Conservation (phyloP, 1,140 invertebrate species). For the Bombus consobrinus region DNA sequence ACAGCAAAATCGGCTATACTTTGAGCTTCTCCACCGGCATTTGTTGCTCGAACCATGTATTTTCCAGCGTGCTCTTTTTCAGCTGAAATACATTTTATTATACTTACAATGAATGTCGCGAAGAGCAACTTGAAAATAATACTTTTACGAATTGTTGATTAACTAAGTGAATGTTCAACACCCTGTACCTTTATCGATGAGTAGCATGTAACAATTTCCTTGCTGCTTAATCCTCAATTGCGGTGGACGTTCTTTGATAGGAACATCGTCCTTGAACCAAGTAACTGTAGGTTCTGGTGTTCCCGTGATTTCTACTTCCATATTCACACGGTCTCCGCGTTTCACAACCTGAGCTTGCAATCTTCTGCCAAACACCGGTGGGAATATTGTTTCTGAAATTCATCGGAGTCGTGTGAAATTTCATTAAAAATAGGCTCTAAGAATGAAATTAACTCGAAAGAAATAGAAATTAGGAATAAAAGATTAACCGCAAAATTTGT, state of each 20-base stretch:
- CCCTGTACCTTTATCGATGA: slow-evolving; percentile 87
- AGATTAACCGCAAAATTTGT: neutral
- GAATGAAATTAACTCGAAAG: slow-evolving; percentile 3
- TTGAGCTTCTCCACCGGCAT: slow-evolving; percentile 89
- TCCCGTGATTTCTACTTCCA: slow-evolving; percentile 92
- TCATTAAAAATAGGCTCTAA: neutral
- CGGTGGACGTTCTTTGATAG: slow-evolving; percentile 81
- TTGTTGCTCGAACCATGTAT: slow-evolving; percentile 89
- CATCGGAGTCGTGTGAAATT: neutral
- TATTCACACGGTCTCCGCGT: slow-evolving; percentile 87
- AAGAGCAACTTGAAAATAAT: neutral
- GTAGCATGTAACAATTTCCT: slow-evolving; percentile 86
- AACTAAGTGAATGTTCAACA: no score
- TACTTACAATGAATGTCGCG: no score
- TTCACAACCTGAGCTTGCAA: slow-evolving; percentile 90
- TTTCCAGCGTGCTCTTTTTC: slow-evolving; percentile 86
- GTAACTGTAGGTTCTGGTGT: slow-evolving; percentile 88
- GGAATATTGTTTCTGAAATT: slow-evolving; percentile 88
- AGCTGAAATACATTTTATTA: slow-evolving; percentile 77
- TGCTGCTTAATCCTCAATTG: slow-evolving; percentile 84
- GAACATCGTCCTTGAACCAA: slow-evolving; percentile 89
- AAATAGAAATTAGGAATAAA: neutral
- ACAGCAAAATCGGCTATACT: slow-evolving; percentile 90
- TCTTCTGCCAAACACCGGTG: slow-evolving; percentile 91
- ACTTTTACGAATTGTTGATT: neutral